These are phyloP conservation scores for Listrodromus nycthemerus DNA, from an alignment of 2,888 invertebrate genomes.

Conservation along the genomic window DNA sequence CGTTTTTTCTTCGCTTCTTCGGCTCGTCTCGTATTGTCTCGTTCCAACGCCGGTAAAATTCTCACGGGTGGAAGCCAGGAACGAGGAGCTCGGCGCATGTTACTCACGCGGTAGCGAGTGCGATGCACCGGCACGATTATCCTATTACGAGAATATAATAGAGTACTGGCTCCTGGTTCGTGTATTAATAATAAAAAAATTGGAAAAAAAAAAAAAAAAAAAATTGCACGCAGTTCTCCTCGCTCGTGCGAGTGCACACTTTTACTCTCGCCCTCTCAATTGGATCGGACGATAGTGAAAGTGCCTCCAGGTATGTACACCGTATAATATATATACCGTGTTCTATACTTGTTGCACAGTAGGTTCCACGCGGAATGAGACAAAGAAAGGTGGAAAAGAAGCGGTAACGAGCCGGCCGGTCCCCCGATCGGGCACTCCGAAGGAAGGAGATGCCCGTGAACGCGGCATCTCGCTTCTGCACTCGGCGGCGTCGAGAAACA, in stretches of 20 bases:
- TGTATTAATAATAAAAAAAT: constrained; percentile 17
- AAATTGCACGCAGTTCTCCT: neutral
- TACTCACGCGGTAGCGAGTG: constrained; percentile 53
- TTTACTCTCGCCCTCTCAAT: constrained; percentile 72
- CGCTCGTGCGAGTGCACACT: constrained; percentile 57
- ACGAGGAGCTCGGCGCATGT: constrained; percentile 36
- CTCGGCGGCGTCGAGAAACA: neutral
- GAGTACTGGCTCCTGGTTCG: neutral
- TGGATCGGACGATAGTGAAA: constrained; percentile 82
- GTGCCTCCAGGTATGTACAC: constrained; percentile 70
- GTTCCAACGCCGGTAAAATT: constrained; percentile 12
- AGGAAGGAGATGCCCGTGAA: constrained; percentile 54
- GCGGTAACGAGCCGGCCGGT: constrained; percentile 61
- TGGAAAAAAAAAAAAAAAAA: neutral
- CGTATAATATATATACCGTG: constrained; percentile 14
- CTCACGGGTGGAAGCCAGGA: constrained; percentile 46
- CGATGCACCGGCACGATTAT: constrained; percentile 58
- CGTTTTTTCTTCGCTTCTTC: neutral
- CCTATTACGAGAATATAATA: constrained; percentile 31
- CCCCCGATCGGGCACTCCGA: constrained; percentile 39
- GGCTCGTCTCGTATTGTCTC: neutral
- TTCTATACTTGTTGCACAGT: constrained; percentile 11
- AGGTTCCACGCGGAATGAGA: constrained; percentile 75
- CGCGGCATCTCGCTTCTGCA: neutral
- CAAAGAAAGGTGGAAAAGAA: constrained; percentile 81